phyloP scores from a whole-genome alignment of 2,888 invertebrate species.

The Meghimatium bilineatum region DNA sequence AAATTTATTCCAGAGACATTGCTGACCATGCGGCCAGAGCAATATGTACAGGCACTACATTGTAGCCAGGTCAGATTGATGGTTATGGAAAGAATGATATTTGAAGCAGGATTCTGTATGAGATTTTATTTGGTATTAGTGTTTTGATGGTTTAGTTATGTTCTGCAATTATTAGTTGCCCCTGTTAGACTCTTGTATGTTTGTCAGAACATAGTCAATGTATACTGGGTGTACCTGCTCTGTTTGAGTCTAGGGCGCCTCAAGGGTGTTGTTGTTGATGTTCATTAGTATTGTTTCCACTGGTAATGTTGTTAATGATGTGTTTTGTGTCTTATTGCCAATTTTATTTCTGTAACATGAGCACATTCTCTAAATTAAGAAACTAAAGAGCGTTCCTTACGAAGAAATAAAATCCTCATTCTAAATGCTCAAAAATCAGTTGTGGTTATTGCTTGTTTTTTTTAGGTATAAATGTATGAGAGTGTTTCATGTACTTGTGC shows the following conservation, averaged over 20 bases:
- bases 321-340: conserved; percentile 13
- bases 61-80: neutral
- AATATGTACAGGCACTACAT: too few species aligned
- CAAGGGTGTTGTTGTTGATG: conserved; percentile 4
- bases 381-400: conserved; percentile 11
- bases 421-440: neutral
- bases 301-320: neutral
- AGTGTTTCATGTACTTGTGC: too few species aligned
- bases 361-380: conserved; percentile 9
- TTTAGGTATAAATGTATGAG: neutral
- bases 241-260: neutral
- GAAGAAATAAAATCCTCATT: conserved; percentile 16
- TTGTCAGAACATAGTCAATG: neutral
- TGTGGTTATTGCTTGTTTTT: neutral
- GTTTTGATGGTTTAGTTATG: neutral
- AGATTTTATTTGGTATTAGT: too few species aligned
- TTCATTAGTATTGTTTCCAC: neutral
- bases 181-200: neutral
- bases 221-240: too few species aligned
- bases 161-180: neutral
- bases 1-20: too few species aligned
- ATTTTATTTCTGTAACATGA: conserved; percentile 15
- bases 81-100: neutral
- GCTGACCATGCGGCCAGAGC: too few species aligned
- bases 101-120: neutral